Conservation (phyloP, 2,888 invertebrate genomes). For the Torymus tubicola region DNA sequence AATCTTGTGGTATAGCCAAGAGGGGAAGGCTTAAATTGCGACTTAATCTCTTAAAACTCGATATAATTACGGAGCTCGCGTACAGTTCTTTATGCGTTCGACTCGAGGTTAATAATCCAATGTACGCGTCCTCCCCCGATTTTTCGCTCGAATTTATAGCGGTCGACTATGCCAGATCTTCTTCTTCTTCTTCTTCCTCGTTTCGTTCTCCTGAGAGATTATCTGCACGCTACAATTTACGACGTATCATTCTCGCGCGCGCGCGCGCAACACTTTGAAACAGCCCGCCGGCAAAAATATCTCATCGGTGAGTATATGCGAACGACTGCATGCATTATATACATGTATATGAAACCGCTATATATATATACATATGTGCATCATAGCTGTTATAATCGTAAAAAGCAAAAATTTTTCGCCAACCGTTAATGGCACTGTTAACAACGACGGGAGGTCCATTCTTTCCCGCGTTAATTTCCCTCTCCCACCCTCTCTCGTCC, state of each 20-base stretch:
- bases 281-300: background rate
- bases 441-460: background rate
- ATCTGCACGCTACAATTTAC: background rate
- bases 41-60: constrained; percentile 17
- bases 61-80: constrained; percentile 18
- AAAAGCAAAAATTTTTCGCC: background rate
- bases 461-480: constrained; percentile 22
- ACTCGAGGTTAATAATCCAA: constrained; percentile 18
- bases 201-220: background rate
- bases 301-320: too few species aligned
- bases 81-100: constrained; percentile 4
- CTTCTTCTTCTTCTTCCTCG: too few species aligned
- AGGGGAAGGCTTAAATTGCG: constrained; percentile 11
- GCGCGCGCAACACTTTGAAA: background rate
- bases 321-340: too few species aligned
- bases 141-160: background rate
- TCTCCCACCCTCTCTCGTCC: background rate
- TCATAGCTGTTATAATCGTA: too few species aligned
- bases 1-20: background rate
- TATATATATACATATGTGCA: too few species aligned
- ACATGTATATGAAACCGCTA: too few species aligned
- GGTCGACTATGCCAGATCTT: too few species aligned
- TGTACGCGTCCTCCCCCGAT: background rate
- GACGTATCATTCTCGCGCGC: background rate
- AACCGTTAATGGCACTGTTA: constrained; percentile 16